Conservation (phyloP, 2,797 vertebrate genomes). For the Manis crassicaudata region DNA sequence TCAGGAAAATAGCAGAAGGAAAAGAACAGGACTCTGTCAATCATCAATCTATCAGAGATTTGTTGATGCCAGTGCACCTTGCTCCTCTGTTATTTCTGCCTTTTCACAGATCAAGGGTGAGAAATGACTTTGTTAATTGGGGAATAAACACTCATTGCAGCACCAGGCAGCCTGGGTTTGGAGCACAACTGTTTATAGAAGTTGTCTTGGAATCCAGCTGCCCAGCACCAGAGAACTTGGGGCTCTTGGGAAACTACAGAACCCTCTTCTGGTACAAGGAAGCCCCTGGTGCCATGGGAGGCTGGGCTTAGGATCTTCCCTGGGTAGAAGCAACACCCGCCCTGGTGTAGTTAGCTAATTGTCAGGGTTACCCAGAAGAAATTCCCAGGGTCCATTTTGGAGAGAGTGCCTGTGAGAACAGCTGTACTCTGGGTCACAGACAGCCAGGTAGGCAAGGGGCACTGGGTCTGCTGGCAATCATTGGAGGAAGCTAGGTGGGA, state of each 20-base stretch:
- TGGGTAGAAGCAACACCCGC: not conserved
- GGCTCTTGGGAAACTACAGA: not conserved
- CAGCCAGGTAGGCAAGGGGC: not conserved
- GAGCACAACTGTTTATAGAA: not conserved
- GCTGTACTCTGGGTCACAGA: not conserved
- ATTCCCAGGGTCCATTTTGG: not conserved
- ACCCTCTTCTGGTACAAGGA: not conserved
- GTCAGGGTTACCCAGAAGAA: not conserved
- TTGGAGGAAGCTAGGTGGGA: not conserved
- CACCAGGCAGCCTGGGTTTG: not conserved
- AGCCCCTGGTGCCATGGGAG: not conserved
- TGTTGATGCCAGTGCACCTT: not conserved
- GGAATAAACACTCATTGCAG: not conserved
- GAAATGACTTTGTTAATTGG: not conserved
- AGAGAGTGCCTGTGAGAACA: not conserved
- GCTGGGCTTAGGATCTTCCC: not conserved
- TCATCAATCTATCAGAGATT: not conserved
- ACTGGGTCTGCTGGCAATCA: no score
- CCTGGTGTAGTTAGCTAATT: not conserved
- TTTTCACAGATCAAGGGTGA: not conserved
- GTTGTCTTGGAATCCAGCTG: not conserved
- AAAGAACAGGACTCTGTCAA: not conserved
- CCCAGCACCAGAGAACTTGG: not conserved
- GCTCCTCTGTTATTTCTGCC: not conserved
- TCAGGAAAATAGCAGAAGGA: not conserved